Evolutionary conservation across 2,797 vertebrate genomes (phyloP), one percentile per base, ranked within the genome.

Genomic region (Diplodus puntazzo): DNA sequence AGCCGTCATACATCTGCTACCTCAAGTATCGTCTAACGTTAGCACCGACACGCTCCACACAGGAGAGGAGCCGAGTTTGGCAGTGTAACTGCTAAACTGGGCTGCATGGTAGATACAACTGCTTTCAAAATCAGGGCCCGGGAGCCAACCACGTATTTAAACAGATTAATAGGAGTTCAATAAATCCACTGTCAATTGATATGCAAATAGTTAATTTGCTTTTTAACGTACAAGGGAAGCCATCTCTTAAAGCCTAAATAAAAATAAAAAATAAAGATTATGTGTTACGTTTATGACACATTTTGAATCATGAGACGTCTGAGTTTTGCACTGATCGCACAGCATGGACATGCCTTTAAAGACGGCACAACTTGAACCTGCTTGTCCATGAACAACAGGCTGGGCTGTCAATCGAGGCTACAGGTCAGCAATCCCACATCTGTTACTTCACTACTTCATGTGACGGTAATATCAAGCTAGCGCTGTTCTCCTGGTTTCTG

Each of bases 1-100:
- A 59, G 69, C 53, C 50, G 27, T 46, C 68, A 46, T 45, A 74
- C 85, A 87, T 58, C 84, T 87, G 85, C 66, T 73, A 63, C 49
- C 62, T 70, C 62, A 17, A 11, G 13, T 66, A 42, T 82, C 71
- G 39, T 8, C 54, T 74, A n/a, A 63, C 64, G 1, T 39, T 23
- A 67, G 21, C 49, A 6, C 12, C 5, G 5, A 45, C 55, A n/a
- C 11, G n/a, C 11, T 30, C 16, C 11, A 13, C 23, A 7, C 5
- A 1, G 9, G 16, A 53, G 10, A n/a, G 25, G 7, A 7, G 1
- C 4, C 7, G 3, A 1, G 7, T 10, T 27, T 1, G 4, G 5
- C 11, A 11, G 55, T 45, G 18, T 25, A n/a, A 27, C 25, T 13
- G 6, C 3, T 0, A 48, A 27, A 65, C 3, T 11, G 39, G 34